Conservation (phyloP, 2,113 vertebrate species). For the Datnioides undecimradiatus region DNA sequence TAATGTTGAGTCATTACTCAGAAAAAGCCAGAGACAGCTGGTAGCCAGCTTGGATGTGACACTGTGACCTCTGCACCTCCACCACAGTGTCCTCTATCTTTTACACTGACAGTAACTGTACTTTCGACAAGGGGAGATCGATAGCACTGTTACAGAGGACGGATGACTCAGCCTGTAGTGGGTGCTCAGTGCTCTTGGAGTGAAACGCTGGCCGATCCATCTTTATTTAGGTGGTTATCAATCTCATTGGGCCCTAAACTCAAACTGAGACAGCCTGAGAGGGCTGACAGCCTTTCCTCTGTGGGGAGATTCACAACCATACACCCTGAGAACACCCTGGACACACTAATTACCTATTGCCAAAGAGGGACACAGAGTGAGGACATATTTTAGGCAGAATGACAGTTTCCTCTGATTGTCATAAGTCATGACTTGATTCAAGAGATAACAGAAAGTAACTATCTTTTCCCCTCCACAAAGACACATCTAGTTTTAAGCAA, state of each 20-base stretch:
- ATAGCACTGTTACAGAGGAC: slow-evolving; percentile 34
- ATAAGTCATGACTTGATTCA: neutral
- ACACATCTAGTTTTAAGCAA: neutral
- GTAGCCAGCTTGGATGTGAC: slow-evolving; percentile 14
- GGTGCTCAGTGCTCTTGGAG: slow-evolving; percentile 28
- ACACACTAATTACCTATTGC: slow-evolving; percentile 17
- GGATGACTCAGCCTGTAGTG: slow-evolving; percentile 51
- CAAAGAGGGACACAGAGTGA: slow-evolving; percentile 3
- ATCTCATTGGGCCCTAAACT: slow-evolving; percentile 51
- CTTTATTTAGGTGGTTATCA: slow-evolving; percentile 59
- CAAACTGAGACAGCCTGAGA: slow-evolving; percentile 13
- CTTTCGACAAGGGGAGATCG: slow-evolving; percentile 32
- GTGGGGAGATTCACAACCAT: slow-evolving; percentile 3
- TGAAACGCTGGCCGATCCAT: slow-evolving; percentile 29
- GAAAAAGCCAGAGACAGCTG: slow-evolving; percentile 13
- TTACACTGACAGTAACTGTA: slow-evolving; percentile 43
- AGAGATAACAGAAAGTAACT: neutral
- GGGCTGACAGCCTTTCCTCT: slow-evolving; percentile 6
- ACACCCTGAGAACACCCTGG: neutral
- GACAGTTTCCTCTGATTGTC: slow-evolving; percentile 1
- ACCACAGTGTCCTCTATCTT: slow-evolving; percentile 25
- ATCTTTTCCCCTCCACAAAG: neutral
- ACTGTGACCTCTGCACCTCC: slow-evolving; percentile 31
- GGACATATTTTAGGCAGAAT: neutral
- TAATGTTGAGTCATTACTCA: slow-evolving; percentile 10